A percentile compares a stretch with the other conserved stretches of the same genome.
Conservation (phyloP, 2,888 invertebrate species). For the Tridacna gigas region DNA sequence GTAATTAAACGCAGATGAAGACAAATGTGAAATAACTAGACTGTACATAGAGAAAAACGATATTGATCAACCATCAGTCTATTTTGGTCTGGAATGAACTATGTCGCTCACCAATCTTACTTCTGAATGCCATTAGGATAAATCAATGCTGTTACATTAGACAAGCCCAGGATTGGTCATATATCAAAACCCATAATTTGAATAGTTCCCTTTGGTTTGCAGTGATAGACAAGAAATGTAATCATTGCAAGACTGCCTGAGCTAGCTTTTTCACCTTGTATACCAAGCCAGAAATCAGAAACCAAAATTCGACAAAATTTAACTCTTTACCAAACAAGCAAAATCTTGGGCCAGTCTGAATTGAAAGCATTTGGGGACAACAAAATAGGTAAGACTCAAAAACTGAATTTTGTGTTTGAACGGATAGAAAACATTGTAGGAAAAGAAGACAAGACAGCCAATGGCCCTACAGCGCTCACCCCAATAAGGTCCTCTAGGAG, state of each 20-base stretch:
- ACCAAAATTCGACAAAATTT: too few species aligned
- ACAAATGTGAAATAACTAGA: background rate
- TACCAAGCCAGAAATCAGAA: too few species aligned
- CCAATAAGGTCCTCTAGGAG: too few species aligned
- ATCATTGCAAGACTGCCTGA: background rate
- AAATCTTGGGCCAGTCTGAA: too few species aligned
- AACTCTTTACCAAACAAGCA: too few species aligned
- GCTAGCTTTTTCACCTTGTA: background rate
- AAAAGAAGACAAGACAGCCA: too few species aligned
- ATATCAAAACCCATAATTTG: constrained; percentile 18
- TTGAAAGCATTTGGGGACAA: too few species aligned
- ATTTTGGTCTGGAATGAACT: constrained; percentile 21
- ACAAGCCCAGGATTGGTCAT: constrained; percentile 7
- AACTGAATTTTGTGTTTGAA: too few species aligned
- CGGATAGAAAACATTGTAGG: too few species aligned
- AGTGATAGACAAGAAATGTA: background rate
- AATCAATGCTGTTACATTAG: constrained; percentile 29
- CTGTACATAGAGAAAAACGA: constrained; percentile 9
- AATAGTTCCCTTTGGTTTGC: background rate
- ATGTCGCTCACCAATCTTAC: constrained; percentile 21
- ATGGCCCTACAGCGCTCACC: too few species aligned
- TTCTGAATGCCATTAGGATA: constrained; percentile 24
- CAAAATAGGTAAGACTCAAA: too few species aligned
- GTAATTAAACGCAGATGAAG: constrained; percentile 1
- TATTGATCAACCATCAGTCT: constrained; percentile 20